Conservation (phyloP, 1,140 invertebrate species). For the Hyposmocoma kahamanoa region DNA sequence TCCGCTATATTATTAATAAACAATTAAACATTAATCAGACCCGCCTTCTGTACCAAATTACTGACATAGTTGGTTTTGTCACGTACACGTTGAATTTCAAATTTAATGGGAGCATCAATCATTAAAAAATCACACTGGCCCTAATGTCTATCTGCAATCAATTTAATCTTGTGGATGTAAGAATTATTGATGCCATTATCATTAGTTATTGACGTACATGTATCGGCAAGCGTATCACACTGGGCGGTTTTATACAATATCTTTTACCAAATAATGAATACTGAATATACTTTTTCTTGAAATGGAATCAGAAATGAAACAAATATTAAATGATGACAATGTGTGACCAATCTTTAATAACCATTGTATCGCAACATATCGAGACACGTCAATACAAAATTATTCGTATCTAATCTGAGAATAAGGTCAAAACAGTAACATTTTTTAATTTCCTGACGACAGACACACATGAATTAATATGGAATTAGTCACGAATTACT, state of each 20-base stretch:
- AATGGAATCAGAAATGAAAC: too few relatives aligned
- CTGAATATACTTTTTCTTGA: too few relatives aligned
- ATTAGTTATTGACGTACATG: slow-evolving; percentile 30
- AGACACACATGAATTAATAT: too few relatives aligned
- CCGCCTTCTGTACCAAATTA: slow-evolving; percentile 16
- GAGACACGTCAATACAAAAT: too few relatives aligned
- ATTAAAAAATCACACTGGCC: slow-evolving; percentile 37
- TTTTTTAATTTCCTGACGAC: too few relatives aligned
- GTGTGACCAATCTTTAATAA: too few relatives aligned
- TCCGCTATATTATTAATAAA: slow-evolving; percentile 29
- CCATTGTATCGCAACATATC: too few relatives aligned
- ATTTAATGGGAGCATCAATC: slow-evolving; percentile 42
- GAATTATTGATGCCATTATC: slow-evolving; percentile 24
- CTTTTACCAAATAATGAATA: neutral
- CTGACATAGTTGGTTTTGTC: slow-evolving; percentile 51
- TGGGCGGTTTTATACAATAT: slow-evolving; percentile 22
- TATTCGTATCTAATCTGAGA: too few relatives aligned
- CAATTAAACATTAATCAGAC: slow-evolving; percentile 26
- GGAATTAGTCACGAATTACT: too few relatives aligned
- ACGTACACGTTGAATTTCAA: slow-evolving; percentile 36
- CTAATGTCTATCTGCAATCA: slow-evolving; percentile 40
- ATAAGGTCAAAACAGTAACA: too few relatives aligned
- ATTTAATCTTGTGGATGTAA: slow-evolving; percentile 19
- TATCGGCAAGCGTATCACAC: slow-evolving; percentile 9
- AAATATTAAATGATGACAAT: too few relatives aligned